These are phyloP conservation scores for Nephotettix cincticeps DNA, from an alignment of 1,140 invertebrate species.

Conservation along the genomic window DNA sequence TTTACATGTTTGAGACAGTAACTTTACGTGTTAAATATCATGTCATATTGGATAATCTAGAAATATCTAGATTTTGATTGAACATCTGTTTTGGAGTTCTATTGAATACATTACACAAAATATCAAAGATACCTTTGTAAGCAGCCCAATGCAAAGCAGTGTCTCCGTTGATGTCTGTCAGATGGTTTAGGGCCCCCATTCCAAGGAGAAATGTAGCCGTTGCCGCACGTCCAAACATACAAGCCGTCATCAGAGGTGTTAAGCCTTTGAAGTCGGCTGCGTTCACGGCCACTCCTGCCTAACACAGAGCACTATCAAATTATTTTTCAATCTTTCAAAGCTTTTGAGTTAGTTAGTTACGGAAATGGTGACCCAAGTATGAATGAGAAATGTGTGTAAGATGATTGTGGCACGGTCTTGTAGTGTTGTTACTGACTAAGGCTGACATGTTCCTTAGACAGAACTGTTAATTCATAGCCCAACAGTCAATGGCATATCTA, in stretches of 20 bases:
- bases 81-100: neutral
- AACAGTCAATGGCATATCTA: no score
- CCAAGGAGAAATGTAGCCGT: constrained; percentile 86
- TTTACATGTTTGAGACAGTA: no score
- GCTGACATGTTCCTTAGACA: no score
- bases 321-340: no score
- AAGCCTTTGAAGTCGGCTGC: constrained; percentile 87
- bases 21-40: neutral
- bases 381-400: no score
- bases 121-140: constrained; percentile 66
- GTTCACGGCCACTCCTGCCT: constrained; percentile 85
- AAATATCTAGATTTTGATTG: neutral
- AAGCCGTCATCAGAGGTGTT: constrained; percentile 87
- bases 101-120: no score
- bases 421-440: no score
- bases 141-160: constrained; percentile 91
- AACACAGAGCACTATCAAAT: no score
- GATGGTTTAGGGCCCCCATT: constrained; percentile 78
- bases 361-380: no score
- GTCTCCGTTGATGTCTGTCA: constrained; percentile 89
- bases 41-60: neutral
- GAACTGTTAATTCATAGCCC: no score
- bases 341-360: no score
- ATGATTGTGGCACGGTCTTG: no score
- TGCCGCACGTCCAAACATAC: constrained; percentile 91